Evolutionary conservation across 2,888 invertebrate genomes (phyloP), one percentile per base, ranked within the genome.

Genomic region (Leptinotarsa rubiginosa): DNA sequence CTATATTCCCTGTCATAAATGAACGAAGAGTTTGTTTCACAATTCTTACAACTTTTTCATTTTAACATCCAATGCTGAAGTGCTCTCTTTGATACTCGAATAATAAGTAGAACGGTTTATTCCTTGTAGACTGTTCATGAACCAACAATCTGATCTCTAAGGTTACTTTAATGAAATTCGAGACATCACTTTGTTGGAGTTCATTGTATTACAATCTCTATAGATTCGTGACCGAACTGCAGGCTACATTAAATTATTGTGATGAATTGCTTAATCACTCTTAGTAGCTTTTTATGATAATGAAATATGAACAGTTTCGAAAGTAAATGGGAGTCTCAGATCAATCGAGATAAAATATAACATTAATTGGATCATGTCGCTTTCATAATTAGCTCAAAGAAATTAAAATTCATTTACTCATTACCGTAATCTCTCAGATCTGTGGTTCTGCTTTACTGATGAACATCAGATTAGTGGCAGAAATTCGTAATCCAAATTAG

Each of bases 251-350:
- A 54, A 69, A 69, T 69, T 69, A 69, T 56, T 41, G 56, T 56
- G 69, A 69, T 69, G 47, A 69, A 69, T 56, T 47, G 69, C 56
- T 68, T 54, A 68, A 68, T 31, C 54, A 68, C 62, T 62, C 62
- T 5, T 16, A 31, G 62, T 25, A 62, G 20, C 62, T 31, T 62
- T 62, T 62, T 41, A 62, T 62, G 62, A 62, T 62, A 62, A 62
- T 62, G 41, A 62, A 62, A 62, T 62, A 62, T 62, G 25, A 62
- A 62, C 31, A 62, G 25, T 62, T 62, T 62, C 31, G 62, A 62
- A 62, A 62, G 31, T 25, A 62, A 62, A 62, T 62, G 62, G n/a
- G 16, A n/a, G 41, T 15, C n/a, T n/a, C 41, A 62, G 62, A 62
- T 62, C 31, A 31, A 31, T 62, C 62, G 25, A 25, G 62, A 62